phyloP scores from a whole-genome alignment of 2,888 invertebrate species.

The Polyploca ridens region DNA sequence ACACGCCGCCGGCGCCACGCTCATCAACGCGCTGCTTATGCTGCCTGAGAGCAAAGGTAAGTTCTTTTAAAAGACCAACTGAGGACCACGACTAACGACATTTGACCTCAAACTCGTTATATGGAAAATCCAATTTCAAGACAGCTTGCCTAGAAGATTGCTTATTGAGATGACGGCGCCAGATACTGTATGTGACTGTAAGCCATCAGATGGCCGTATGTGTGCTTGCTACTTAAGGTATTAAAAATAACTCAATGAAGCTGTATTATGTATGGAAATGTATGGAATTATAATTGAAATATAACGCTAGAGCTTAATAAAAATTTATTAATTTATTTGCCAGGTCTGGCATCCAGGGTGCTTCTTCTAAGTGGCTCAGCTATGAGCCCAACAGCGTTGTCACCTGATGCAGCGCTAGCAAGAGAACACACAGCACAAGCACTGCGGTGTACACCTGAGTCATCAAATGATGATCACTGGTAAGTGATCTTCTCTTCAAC shows the following conservation, averaged over 20 bases:
- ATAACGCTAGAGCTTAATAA: background rate
- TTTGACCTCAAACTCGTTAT: no score
- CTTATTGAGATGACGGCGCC: no score
- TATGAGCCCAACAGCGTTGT: conserved; percentile 90
- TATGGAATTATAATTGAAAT: no score
- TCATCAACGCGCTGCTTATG: conserved; percentile 93
- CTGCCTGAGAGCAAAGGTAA: conserved; percentile 91
- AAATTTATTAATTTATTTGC: background rate
- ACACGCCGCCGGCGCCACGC: conserved; percentile 94
- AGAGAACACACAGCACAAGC: conserved; percentile 86
- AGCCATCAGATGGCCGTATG: no score
- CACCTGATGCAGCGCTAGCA: conserved; percentile 88
- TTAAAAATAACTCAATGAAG: no score
- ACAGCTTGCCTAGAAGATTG: no score
- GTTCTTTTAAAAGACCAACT: no score
- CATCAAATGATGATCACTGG: conserved; percentile 63
- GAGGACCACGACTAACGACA: no score
- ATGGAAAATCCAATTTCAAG: no score
- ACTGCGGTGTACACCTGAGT: conserved; percentile 63
- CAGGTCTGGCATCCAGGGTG: conserved; percentile 90
- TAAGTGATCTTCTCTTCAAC: conserved; percentile 29
- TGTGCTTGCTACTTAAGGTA: no score
- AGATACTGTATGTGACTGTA: no score
- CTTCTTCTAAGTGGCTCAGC: conserved; percentile 91
- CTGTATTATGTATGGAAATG: no score